Base-by-base conservation (phyloP, 2,888 invertebrate genomes). In the Rhagonycha lutea region DNA sequence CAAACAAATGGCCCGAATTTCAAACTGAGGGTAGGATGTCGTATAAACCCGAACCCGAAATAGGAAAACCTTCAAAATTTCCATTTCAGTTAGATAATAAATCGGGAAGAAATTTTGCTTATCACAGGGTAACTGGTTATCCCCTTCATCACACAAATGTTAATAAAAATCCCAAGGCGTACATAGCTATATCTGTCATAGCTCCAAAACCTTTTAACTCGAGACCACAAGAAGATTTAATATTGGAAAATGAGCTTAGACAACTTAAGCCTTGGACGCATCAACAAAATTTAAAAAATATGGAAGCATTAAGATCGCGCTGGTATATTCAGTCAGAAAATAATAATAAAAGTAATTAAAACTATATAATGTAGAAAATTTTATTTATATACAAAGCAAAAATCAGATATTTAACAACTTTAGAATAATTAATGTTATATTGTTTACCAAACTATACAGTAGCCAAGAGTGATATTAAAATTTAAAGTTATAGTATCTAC, bases 101-200 rank as follows among this genome's bases (percentile, higher is more conserved):
- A 78, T 63, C 80, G 5, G 86, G 85, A 12, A 85, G 86, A 79
- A 86, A 85, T 76, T 88, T 88, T 82, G 84, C 86, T 83, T 88
- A 87, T 86, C 88, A 87, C 75, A 83, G 87, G 74, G 88, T 88
- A 8, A 88, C 87, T 67, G 87, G 87, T 74, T 83, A 83, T 72
- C 86, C 86, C n/a, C 76, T 85, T 23, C 83, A 83, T 71, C 82
- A 82, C 72, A 77, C 80, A 23, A 81, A 81, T 76, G 77, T 84
- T 12, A 85, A 86, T 77, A 87, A 86, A 79, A 86, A 84, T 76
- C 86, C 87, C 9, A 88, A 86, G 77, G 87, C 88, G 5, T 88
- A 88, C 79, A 87, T 88, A 61, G 88, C 88, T 1, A 87, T 88
- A 7, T 88, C 88, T 12, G 86, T 87, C 26, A 86, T 88, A 79